Conservation (phyloP, 1,140 invertebrate genomes). For the Drosophila insularis region DNA sequence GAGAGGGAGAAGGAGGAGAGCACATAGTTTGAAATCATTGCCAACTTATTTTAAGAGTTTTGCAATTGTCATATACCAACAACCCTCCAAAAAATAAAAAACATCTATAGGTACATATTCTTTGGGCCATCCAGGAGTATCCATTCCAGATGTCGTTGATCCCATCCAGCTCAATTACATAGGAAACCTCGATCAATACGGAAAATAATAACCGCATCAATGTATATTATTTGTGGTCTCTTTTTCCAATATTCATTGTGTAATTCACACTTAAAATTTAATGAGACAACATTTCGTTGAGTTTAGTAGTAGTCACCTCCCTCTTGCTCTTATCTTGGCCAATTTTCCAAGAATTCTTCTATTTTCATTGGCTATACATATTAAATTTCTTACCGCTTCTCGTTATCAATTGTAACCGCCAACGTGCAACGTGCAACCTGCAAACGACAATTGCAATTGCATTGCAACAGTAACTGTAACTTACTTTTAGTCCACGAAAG, state of each 20-base stretch:
- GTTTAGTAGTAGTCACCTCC: no score
- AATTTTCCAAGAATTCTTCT: background rate
- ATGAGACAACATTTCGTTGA: no score
- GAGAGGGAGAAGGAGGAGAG: background rate
- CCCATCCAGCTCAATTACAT: no score
- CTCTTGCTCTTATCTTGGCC: no score
- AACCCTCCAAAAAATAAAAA: no score
- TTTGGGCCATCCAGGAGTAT: background rate
- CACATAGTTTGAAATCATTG: background rate
- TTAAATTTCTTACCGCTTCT: background rate
- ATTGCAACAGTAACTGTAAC: background rate
- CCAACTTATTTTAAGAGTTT: background rate
- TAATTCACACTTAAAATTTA: no score
- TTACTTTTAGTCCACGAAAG: background rate
- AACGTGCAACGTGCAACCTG: background rate
- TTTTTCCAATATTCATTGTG: no score
- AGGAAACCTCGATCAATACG: no score
- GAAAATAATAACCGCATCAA: no score
- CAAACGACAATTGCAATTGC: background rate
- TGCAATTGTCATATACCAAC: background rate
- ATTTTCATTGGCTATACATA: background rate
- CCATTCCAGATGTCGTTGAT: no score
- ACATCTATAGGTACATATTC: no score
- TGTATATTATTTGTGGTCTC: no score
- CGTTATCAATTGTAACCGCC: constrained; percentile 6